A percentile compares a stretch with the other conserved stretches of the same genome.
Conservation (phyloP, 2,113 vertebrate genomes). For the Laterallus jamaicensis region DNA sequence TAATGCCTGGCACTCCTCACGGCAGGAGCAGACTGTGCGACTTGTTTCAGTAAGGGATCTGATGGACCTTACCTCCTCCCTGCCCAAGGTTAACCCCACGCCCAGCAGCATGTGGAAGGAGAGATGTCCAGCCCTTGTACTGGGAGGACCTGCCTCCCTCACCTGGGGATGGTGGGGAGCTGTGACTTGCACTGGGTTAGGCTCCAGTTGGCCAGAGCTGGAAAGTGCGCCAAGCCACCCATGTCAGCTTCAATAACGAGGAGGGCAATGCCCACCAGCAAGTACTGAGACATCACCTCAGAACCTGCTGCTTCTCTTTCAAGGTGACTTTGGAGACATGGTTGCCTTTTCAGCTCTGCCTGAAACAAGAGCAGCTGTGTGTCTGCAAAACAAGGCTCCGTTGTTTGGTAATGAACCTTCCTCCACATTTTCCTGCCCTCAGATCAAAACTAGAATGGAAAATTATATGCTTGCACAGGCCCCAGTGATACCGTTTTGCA, state of each 20-base stretch:
- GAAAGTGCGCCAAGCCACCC: not conserved
- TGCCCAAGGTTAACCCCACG: fast-evolving
- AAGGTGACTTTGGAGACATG: not conserved
- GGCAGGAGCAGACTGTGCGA: not conserved
- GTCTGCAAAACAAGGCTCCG: constrained; percentile 12
- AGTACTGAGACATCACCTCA: not conserved
- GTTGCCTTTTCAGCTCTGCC: not conserved
- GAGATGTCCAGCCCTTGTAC: not conserved
- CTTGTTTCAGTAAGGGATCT: not conserved
- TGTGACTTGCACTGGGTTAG: not conserved
- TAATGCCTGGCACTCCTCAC: not conserved
- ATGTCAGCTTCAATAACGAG: fast-evolving
- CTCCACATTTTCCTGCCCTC: not conserved
- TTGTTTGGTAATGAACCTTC: not conserved
- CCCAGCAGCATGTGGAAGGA: not conserved
- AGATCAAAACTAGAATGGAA: not conserved
- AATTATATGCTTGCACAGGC: not conserved
- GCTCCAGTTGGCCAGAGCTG: not conserved
- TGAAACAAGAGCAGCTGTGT: not conserved
- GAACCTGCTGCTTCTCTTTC: not conserved
- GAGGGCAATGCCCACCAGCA: not conserved
- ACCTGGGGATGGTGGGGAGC: fast-evolving
- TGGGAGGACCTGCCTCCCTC: not conserved
- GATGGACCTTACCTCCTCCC: not conserved
- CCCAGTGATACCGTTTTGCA: not conserved